Conservation (phyloP, 2,113 vertebrate species). For the Petrocephalus microphthalmus region DNA sequence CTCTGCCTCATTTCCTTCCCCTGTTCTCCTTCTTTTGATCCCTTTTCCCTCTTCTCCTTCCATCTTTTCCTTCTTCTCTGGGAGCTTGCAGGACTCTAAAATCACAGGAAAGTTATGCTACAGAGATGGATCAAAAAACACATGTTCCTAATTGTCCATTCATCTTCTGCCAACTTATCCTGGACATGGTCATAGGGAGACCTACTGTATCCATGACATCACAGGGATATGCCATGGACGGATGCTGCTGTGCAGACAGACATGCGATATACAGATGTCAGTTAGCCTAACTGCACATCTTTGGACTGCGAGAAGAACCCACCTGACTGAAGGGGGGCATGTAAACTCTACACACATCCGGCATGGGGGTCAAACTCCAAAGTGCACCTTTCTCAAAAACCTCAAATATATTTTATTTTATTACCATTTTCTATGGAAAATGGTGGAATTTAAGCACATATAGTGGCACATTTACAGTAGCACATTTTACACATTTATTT, state of each 20-base stretch:
- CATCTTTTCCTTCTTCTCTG: constrained; percentile 3
- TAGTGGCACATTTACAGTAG: too few species aligned
- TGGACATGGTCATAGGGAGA: neutral
- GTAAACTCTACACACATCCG: neutral
- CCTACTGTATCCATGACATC: neutral
- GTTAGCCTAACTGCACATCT: neutral
- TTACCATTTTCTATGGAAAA: neutral
- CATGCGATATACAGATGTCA: neutral
- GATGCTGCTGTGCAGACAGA: neutral
- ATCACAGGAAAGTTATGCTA: neutral
- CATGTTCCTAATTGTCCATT: neutral
- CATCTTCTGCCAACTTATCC: neutral
- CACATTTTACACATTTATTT: neutral
- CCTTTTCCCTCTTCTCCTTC: neutral
- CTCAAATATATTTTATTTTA: neutral
- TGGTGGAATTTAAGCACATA: neutral
- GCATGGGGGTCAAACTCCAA: neutral
- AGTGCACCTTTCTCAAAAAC: neutral
- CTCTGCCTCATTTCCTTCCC: constrained; percentile 21
- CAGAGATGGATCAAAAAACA: neutral
- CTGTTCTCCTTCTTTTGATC: neutral
- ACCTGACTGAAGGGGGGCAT: neutral
- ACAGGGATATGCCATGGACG: neutral
- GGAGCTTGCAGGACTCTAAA: constrained; percentile 42
- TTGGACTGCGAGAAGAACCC: neutral